Evolutionary conservation across 2,113 vertebrate species (phyloP).

Genomic region (Craseonycteris thonglongyai): DNA sequence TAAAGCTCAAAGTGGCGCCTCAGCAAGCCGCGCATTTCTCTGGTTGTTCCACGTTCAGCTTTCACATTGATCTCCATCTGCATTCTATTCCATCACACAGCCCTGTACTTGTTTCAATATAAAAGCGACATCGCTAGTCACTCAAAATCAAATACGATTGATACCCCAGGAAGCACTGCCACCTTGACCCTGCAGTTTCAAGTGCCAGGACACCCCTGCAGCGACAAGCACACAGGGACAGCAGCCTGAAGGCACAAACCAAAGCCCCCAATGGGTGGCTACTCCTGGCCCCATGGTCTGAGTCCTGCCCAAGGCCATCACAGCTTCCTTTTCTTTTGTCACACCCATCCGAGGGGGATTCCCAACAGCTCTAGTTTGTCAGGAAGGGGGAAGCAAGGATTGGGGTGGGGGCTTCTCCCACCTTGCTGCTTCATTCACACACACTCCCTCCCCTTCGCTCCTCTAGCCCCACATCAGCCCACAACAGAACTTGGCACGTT

Average conservation of each 20-base stretch:
- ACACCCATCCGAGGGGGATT: neutral
- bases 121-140: neutral
- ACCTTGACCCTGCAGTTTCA: neutral
- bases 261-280: neutral
- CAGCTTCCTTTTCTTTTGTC: conserved; percentile 15
- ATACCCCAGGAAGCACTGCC: neutral
- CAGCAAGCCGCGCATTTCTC: neutral
- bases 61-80: neutral
- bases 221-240: neutral
- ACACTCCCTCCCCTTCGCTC: neutral
- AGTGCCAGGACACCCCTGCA: neutral
- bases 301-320: neutral
- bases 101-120: neutral
- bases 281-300: neutral
- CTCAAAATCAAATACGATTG: neutral
- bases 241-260: neutral
- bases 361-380: neutral
- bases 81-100: neutral
- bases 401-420: neutral
- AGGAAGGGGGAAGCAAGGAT: neutral
- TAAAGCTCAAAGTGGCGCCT: neutral
- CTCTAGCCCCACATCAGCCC: neutral
- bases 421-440: neutral
- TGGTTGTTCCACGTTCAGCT: neutral
- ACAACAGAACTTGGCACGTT: neutral